A percentile compares a stretch with the other conserved stretches of the same genome.
Evolutionary conservation across 2,797 vertebrate genomes (phyloP).

Genomic region (Tenualosa ilisha): DNA sequence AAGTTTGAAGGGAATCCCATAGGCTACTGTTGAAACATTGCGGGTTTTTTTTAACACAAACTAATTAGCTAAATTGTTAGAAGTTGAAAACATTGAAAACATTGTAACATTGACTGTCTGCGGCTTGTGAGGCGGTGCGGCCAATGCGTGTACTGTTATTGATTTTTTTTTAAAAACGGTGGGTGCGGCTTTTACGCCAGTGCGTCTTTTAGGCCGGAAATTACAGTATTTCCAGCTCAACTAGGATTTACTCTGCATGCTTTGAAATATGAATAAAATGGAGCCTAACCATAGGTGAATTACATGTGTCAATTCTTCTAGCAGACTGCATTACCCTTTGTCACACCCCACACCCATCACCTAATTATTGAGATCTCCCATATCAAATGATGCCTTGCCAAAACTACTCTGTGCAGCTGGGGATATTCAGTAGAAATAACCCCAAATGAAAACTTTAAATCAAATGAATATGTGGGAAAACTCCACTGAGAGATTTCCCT

Average conservation of each 20-base stretch:
- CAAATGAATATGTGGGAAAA: neutral
- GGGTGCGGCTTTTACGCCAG: too few relatives aligned
- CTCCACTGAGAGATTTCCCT: neutral
- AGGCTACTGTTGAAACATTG: too few relatives aligned
- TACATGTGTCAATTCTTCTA: neutral
- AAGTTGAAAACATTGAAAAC: too few relatives aligned
- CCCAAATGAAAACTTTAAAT: neutral
- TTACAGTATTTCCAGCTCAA: neutral
- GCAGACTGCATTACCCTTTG: neutral
- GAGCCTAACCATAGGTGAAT: neutral
- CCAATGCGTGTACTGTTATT: too few relatives aligned
- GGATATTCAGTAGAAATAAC: neutral
- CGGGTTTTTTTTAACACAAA: too few relatives aligned
- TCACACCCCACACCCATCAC: neutral
- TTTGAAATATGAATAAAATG: neutral
- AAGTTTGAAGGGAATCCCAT: too few relatives aligned
- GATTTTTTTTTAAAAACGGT: too few relatives aligned
- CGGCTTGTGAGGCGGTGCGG: too few relatives aligned
- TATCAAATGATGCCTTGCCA: constrained; percentile 8
- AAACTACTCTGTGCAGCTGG: neutral
- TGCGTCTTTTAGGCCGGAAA: too few relatives aligned
- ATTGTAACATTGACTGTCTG: too few relatives aligned
- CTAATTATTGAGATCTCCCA: neutral
- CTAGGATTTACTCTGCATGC: constrained; percentile 1
- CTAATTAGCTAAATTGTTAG: too few relatives aligned